These are phyloP conservation scores for Solenopsis invicta DNA, from an alignment of 1,140 invertebrate genomes.

Conservation along the genomic window DNA sequence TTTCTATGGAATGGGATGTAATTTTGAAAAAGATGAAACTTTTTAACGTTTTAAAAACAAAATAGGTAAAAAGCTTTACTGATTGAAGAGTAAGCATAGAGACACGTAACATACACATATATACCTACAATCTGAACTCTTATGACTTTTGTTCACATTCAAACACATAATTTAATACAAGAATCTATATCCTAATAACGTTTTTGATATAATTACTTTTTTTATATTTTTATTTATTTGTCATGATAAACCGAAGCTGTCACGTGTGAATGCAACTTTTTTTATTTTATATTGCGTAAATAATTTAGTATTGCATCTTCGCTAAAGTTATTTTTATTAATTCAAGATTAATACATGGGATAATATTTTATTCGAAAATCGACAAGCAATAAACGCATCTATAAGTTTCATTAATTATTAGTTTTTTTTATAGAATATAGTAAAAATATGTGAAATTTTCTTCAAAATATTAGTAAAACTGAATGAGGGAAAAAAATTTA, in stretches of 20 bases:
- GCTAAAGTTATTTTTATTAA: conserved; percentile 1
- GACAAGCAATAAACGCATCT: neutral
- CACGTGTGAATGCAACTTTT: conserved; percentile 1
- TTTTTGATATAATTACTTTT: neutral
- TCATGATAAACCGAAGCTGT: neutral
- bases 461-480: conserved; percentile 7
- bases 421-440: neutral
- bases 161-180: neutral
- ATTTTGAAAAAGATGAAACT: too few species aligned
- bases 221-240: neutral
- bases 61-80: too few species aligned
- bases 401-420: neutral
- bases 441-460: neutral
- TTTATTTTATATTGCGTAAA: neutral
- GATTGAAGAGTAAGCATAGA: too few species aligned
- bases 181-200: neutral
- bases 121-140: neutral
- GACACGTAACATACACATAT: neutral
- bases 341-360: neutral
- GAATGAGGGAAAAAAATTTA: neutral
- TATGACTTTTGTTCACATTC: neutral
- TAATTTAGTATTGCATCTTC: neutral
- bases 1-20: too few species aligned
- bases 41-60: too few species aligned
- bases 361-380: conserved; percentile 22